Evolutionary conservation across 1,140 invertebrate genomes (phyloP), one percentile per base, ranked within the genome.

Genomic region (Megathymus violae): DNA sequence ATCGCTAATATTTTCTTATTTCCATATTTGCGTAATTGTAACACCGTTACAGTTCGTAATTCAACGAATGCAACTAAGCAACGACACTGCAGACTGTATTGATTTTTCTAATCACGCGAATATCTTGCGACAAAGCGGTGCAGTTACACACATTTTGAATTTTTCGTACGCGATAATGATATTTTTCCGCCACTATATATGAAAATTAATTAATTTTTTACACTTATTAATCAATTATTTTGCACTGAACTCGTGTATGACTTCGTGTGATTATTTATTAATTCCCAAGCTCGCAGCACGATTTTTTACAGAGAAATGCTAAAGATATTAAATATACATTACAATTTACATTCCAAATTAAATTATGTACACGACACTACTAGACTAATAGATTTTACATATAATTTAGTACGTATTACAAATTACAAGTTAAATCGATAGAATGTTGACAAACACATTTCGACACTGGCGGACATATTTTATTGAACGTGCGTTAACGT

Each of bases 381-480:
- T 36, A 11, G 3, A 36, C 4, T 11, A 11, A 11, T 11, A 36
- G 34, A 36, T 36, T 3, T 7, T 7, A 31, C 2, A 22, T n/a
- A 22, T 2, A 22, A 22, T 3, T 22, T 3, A 22, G 19, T 22
- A 22, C 2, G 19, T 22, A 22, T 31, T 31, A 9, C 27, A 31
- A 31, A 31, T 31, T 31, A 31, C 27, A 31, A 31, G 27, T 7
- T 64, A 69, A 71, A 85, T 86, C 82, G 71, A 85, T 88, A 81
- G 64, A 68, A 67, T 88, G 85, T 88, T 88, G 85, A 88, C 80
- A 88, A 88, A 88, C 85, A 85, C 74, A 78, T 75, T 75, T 71
- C 68, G 69, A 65, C 62, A 58, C 59, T 63, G 60, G 61, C 67
- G 50, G 71, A 76, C 73, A 76, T 36, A 11, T 36, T 36, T 76